Conservation (phyloP, 2,797 vertebrate species). For the Coreius guichenoti region DNA sequence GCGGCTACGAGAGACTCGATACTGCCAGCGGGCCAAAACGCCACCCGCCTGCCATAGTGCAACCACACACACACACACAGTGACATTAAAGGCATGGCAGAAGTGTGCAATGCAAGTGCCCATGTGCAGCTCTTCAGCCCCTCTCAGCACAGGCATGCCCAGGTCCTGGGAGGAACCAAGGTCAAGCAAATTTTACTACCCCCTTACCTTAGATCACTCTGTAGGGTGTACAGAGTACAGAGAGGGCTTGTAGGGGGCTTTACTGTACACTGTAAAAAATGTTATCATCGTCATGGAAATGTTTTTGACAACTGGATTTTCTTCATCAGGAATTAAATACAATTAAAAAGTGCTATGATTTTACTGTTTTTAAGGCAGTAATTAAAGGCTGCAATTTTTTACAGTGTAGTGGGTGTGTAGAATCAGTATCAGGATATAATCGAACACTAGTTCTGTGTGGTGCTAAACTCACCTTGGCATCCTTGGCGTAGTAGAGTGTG, state of each 20-base stretch:
- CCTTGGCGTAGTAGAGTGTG: conserved; percentile 98
- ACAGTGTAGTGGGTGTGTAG: not conserved
- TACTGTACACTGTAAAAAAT: conserved; percentile 25
- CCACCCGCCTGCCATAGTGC: conserved; percentile 75
- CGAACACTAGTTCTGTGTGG: not conserved
- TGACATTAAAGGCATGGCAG: conserved; percentile 47
- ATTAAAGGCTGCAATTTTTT: not conserved
- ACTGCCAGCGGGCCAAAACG: conserved; percentile 79
- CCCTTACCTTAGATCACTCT: conserved; percentile 25
- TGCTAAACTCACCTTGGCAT: conserved; percentile 88
- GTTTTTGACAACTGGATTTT: conserved; percentile 6
- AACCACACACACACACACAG: conserved; percentile 63
- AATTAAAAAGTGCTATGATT: not conserved
- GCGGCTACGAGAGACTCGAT: conserved; percentile 78
- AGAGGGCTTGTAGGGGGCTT: not conserved
- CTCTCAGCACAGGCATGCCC: conserved; percentile 6
- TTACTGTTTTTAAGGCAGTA: not conserved
- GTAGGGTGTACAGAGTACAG: not conserved
- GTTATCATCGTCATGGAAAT: conserved; percentile 3
- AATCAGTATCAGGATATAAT: not conserved
- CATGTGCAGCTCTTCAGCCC: conserved; percentile 20
- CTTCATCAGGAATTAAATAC: not conserved
- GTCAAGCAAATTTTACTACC: not conserved
- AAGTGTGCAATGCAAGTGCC: conserved; percentile 22
- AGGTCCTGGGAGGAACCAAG: not conserved